Conservation (phyloP, 2,113 vertebrate genomes). For the Hippocampus abdominalis region DNA sequence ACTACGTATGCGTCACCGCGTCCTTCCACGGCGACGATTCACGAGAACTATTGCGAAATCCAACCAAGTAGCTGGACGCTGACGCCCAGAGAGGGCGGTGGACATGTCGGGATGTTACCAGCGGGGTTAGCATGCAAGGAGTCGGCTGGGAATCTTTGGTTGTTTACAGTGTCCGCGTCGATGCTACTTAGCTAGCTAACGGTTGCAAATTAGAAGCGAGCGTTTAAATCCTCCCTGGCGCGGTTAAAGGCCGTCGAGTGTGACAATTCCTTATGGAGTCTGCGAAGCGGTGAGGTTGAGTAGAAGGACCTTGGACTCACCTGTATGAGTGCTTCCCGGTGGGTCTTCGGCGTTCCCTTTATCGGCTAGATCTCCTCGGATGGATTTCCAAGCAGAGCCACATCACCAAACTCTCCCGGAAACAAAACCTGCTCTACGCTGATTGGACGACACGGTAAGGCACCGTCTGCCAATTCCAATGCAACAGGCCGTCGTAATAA, state of each 20-base stretch:
- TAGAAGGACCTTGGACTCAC: constrained; percentile 45
- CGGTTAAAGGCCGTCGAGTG: neutral
- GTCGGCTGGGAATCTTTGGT: neutral
- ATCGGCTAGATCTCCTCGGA: constrained; percentile 58
- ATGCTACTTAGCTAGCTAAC: constrained; percentile 25
- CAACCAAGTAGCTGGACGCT: neutral
- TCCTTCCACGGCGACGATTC: constrained; percentile 57
- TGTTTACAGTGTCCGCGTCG: constrained; percentile 16
- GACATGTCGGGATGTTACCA: neutral
- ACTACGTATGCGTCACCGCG: constrained; percentile 68
- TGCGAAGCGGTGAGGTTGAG: neutral
- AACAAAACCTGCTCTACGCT: constrained; percentile 57
- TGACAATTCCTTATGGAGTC: constrained; percentile 8
- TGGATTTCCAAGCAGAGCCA: constrained; percentile 70
- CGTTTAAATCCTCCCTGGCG: constrained; percentile 18
- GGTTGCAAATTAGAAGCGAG: neutral
- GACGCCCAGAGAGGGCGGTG: neutral
- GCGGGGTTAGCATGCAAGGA: neutral
- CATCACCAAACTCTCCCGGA: constrained; percentile 80
- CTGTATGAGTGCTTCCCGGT: constrained; percentile 46
- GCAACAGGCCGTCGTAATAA: constrained; percentile 14
- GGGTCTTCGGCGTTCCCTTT: constrained; percentile 37
- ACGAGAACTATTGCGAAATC: constrained; percentile 41
- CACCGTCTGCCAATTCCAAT: constrained; percentile 37
- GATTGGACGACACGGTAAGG: constrained; percentile 68